Evolutionary conservation across 2,888 invertebrate species (phyloP).

Genomic region (Trissolcus japonicus): DNA sequence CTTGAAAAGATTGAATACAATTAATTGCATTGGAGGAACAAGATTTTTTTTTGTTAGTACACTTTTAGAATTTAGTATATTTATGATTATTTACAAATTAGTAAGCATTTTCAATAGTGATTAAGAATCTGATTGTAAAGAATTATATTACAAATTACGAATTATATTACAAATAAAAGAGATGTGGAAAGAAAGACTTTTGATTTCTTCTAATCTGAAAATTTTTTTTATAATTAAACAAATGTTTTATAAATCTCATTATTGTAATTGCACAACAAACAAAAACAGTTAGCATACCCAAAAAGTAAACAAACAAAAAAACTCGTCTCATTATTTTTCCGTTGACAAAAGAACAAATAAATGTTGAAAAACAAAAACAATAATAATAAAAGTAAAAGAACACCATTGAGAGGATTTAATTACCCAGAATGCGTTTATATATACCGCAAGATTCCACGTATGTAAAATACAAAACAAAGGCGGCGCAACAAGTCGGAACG

Average conservation of each 20-base stretch:
- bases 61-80: constrained; percentile 52
- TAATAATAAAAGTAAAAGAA: background rate
- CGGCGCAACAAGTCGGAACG: background rate
- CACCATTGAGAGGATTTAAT: background rate
- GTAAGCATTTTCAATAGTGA: constrained; percentile 47
- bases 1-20: too few species aligned
- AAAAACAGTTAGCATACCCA: too few species aligned
- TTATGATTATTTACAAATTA: constrained; percentile 48
- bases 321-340: too few species aligned
- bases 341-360: too few species aligned
- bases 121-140: constrained; percentile 47
- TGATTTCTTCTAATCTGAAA: too few species aligned
- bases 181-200: constrained; percentile 51
- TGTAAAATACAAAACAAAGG: background rate
- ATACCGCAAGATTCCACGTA: background rate
- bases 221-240: too few species aligned
- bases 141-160: constrained; percentile 57
- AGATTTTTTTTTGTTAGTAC: constrained; percentile 18
- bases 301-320: too few species aligned
- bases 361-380: background rate
- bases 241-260: too few species aligned
- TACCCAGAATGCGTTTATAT: background rate
- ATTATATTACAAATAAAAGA: constrained; percentile 39
- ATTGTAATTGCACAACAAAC: too few species aligned
- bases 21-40: too few species aligned